Base-by-base conservation (phyloP, 2,888 invertebrate genomes). In the Eupeodes latifasciatus region DNA sequence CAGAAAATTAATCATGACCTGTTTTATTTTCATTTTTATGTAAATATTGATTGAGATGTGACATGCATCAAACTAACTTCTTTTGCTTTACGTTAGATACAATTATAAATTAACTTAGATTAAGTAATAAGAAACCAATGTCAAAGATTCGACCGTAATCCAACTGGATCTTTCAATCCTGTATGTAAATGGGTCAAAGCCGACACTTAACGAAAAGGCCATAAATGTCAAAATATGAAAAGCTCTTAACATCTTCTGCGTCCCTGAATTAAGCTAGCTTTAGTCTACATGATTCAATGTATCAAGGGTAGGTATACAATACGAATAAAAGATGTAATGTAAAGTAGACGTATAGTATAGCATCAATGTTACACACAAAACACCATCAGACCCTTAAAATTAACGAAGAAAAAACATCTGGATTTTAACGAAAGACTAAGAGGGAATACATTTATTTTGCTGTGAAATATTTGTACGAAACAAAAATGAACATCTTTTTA, bases 381-480 rank as follows among this genome's bases (percentile, higher is more conserved):
- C 27, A 27, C 27, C 27, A 27, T 27, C 47, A 64, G 19, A 47
- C 27, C 27, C 66, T 66, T 27, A 66, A 66, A 14, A 57, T 27
- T 57, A 16, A 9, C 11, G n/a, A 53, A 3, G 19, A 19, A 27
- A 66, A 27, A 4, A 55, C 5, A 44, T 36, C 12, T 40, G 5
- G 12, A 47, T 19, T 34, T 6, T 14, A 69, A 27, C 16, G 11
- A 14, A 40, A 57, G 57, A 72, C 19, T 27, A 57, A 71, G 27
- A 27, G 40, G 44, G 44, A 10, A 40, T 11, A 40, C 9, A 40
- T 7, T 5, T 16, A 57, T 57, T 57, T 57, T 11, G 47, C 27
- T 47, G 19, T 72, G 27, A 72, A 27, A 59, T 59, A 47, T 47
- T 34, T 2, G 47, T 55, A 34, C 40, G 14, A 69, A 59, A 40